Conservation (phyloP, 2,797 vertebrate genomes). For the Molossus molossus region DNA sequence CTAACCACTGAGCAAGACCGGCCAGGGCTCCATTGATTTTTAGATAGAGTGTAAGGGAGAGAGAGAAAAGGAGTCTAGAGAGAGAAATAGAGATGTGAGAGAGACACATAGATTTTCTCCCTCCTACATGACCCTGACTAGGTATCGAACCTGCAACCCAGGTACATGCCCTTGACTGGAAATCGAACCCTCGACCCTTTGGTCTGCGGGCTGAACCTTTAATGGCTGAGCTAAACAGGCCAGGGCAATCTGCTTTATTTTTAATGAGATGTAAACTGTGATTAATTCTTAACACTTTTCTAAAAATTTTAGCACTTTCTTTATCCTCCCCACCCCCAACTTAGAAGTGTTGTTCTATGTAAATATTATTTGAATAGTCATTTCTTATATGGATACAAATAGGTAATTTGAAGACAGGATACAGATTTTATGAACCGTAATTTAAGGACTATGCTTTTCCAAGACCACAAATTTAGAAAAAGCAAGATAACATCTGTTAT, state of each 20-base stretch:
- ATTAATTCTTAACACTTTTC: background rate
- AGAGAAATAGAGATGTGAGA: too few species aligned
- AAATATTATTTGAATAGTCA: background rate
- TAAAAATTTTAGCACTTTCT: background rate
- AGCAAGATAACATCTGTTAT: slow-evolving; percentile 52
- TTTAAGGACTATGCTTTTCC: slow-evolving; percentile 14
- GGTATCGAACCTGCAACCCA: too few species aligned
- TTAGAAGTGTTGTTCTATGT: background rate
- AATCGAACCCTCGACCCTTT: too few species aligned
- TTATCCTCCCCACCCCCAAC: fast-evolving
- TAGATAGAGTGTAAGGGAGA: too few species aligned
- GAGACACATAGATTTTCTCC: too few species aligned
- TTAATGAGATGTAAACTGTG: background rate
- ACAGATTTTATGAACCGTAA: slow-evolving; percentile 5
- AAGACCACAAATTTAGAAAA: slow-evolving; percentile 48
- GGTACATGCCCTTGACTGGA: too few species aligned
- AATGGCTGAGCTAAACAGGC: too few species aligned
- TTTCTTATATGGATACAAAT: background rate
- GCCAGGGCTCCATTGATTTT: too few species aligned
- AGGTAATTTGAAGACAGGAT: background rate
- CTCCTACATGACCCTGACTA: too few species aligned
- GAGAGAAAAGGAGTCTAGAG: too few species aligned
- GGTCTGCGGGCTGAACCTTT: too few species aligned
- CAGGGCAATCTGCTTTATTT: background rate
- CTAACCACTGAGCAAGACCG: too few species aligned